phyloP scores from a whole-genome alignment of 2,888 invertebrate species.

The Brenthis ino region DNA sequence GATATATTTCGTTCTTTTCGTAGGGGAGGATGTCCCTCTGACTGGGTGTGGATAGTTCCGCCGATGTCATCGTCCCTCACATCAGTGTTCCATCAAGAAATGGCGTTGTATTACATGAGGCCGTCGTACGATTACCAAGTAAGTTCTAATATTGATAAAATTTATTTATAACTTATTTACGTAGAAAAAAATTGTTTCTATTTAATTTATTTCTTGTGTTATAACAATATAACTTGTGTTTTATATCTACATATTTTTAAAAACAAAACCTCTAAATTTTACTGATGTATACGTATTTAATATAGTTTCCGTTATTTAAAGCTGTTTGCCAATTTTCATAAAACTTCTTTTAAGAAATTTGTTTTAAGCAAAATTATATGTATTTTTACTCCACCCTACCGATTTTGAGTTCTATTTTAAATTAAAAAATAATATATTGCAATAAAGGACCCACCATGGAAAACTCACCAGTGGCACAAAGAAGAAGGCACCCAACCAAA shows the following conservation, averaged over 20 bases:
- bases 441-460: slow-evolving; percentile 92
- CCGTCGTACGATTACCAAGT: slow-evolving; percentile 96
- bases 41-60: slow-evolving; percentile 92
- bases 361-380: too few species aligned
- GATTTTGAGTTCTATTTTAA: not conserved
- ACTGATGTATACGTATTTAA: too few species aligned
- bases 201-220: too few species aligned
- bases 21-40: slow-evolving; percentile 90
- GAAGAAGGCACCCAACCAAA: slow-evolving; percentile 83
- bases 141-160: slow-evolving; percentile 36
- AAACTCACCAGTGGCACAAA: slow-evolving; percentile 91
- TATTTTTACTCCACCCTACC: not conserved
- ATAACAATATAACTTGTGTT: too few species aligned
- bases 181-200: too few species aligned
- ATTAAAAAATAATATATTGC: not conserved
- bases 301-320: too few species aligned
- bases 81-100: slow-evolving; percentile 91
- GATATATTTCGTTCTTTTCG: slow-evolving; percentile 9
- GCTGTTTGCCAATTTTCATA: too few species aligned
- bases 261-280: too few species aligned
- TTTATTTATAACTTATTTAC: too few species aligned
- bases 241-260: too few species aligned
- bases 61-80: slow-evolving; percentile 89
- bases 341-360: too few species aligned
- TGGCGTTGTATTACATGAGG: slow-evolving; percentile 93